These are phyloP conservation scores for Cyphomyrus discorhynchus DNA, from an alignment of 2,113 vertebrate species.

Conservation along the genomic window DNA sequence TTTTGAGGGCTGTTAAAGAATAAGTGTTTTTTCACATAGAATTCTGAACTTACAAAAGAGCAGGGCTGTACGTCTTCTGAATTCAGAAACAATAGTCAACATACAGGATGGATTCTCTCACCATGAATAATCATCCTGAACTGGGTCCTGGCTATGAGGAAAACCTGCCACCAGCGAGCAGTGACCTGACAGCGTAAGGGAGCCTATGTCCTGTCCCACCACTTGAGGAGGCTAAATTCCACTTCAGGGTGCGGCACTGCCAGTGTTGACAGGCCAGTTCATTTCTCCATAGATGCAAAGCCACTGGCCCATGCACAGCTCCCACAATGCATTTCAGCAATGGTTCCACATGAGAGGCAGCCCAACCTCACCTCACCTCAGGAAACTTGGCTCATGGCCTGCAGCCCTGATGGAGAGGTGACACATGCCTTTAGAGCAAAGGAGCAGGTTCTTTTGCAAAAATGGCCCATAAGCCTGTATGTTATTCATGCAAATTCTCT, in stretches of 20 bases:
- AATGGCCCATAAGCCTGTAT: neutral
- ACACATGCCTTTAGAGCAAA: neutral
- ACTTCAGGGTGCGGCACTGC: conserved; percentile 27
- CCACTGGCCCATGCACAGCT: conserved; percentile 33
- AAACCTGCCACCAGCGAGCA: neutral
- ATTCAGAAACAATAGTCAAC: neutral
- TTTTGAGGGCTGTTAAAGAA: no score
- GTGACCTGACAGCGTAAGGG: neutral
- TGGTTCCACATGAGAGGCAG: conserved; percentile 28
- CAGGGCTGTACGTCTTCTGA: neutral
- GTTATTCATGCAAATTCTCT: neutral
- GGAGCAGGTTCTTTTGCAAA: neutral
- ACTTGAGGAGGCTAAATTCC: conserved; percentile 31
- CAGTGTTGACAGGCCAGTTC: conserved; percentile 30
- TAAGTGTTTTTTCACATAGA: neutral
- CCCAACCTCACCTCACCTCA: conserved; percentile 19
- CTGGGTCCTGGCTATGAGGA: neutral
- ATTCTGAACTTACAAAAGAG: neutral
- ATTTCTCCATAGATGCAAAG: conserved; percentile 24
- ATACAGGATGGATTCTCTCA: neutral
- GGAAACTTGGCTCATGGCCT: neutral
- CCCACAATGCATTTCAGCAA: conserved; percentile 33
- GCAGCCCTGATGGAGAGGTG: neutral
- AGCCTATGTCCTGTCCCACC: neutral
- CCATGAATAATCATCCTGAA: neutral